phyloP scores from a whole-genome alignment of 1,140 invertebrate species.

The Formica selysi region DNA sequence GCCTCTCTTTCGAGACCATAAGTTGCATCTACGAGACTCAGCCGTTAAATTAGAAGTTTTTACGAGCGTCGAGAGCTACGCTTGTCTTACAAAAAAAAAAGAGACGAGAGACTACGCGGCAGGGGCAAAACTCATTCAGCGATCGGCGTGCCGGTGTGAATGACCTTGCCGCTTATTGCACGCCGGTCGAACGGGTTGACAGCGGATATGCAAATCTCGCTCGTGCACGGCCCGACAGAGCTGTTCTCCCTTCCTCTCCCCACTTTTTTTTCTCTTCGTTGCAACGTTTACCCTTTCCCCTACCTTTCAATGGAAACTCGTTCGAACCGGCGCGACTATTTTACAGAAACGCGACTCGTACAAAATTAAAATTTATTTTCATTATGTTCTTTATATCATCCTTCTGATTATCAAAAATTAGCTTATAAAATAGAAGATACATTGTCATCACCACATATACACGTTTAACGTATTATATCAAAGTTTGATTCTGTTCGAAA shows the following conservation, averaged over 20 bases:
- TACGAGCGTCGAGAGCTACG: conserved; percentile 34
- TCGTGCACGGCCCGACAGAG: conserved; percentile 66
- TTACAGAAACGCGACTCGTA: conserved; percentile 41
- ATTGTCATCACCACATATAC: not conserved
- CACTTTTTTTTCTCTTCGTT: conserved; percentile 18
- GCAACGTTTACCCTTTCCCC: not conserved
- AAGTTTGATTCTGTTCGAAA: not conserved
- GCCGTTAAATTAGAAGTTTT: conserved; percentile 45
- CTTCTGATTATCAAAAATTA: not conserved
- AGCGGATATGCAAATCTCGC: conserved; percentile 84
- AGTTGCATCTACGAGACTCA: conserved; percentile 27
- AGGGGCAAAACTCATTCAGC: conserved; percentile 76
- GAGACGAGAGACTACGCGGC: conserved; percentile 42
- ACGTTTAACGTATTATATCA: not conserved
- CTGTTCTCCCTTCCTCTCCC: conserved; percentile 25
- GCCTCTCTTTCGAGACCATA: conserved; percentile 13
- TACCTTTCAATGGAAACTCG: conserved; percentile 79
- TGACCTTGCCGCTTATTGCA: conserved; percentile 78
- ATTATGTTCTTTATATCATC: not conserved
- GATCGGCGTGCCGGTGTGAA: conserved; percentile 78
- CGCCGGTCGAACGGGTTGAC: conserved; percentile 78
- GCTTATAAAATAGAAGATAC: not conserved
- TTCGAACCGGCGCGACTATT: conserved; percentile 68
- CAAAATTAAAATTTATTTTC: conserved; percentile 34
- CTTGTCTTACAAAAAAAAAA: conserved; percentile 28